phyloP scores from a whole-genome alignment of 2,797 vertebrate genomes.

The Darevskia nairensis region DNA sequence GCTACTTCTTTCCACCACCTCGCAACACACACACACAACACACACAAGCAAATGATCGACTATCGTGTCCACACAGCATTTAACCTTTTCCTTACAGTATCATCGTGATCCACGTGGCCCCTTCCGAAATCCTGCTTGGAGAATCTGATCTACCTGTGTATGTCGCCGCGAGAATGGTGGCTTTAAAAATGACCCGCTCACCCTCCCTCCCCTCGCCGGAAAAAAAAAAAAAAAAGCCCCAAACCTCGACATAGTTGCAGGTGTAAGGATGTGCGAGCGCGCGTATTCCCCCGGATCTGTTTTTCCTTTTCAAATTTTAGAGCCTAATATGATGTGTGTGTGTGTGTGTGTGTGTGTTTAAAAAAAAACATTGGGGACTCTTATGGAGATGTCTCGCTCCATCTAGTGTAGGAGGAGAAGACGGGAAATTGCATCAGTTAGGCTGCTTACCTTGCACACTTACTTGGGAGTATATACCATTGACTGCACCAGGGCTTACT shows the following conservation, averaged over 20 bases:
- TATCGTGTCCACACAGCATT: slow-evolving; percentile 73
- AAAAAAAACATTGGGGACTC: not conserved
- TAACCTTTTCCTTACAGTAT: slow-evolving; percentile 75
- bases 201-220: not conserved
- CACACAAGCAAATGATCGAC: slow-evolving; percentile 45
- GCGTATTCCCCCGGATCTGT: not conserved
- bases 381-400: not conserved
- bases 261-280: not conserved
- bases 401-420: not conserved
- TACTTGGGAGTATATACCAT: not conserved
- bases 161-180: too few species aligned
- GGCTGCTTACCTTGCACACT: not conserved
- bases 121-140: slow-evolving; percentile 36
- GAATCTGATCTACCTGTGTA: too few species aligned
- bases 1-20: slow-evolving; percentile 57
- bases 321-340: slow-evolving; percentile 41
- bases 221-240: too few species aligned
- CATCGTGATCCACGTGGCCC: slow-evolving; percentile 53
- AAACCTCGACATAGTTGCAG: not conserved
- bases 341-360: too few species aligned
- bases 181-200: not conserved
- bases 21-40: not conserved
- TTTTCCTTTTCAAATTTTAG: slow-evolving; percentile 47
- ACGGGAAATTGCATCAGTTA: too few species aligned
- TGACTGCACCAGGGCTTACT: not conserved